These are phyloP conservation scores for Labeo calbasu DNA, from an alignment of 2,797 vertebrate genomes.

Conservation along the genomic window DNA sequence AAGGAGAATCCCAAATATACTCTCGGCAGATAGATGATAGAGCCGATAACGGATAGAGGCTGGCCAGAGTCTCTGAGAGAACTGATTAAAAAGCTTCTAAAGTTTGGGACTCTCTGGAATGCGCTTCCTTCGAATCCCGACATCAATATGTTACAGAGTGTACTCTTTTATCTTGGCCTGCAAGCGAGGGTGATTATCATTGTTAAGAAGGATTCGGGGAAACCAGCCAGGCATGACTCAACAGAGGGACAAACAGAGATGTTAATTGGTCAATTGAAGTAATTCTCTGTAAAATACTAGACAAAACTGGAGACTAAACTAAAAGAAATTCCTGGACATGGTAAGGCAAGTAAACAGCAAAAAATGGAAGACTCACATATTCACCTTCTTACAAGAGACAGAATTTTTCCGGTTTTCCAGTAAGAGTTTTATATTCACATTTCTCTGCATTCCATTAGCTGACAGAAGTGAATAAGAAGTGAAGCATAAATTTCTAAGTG, in stretches of 20 bases:
- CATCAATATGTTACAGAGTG: slow-evolving; percentile 65
- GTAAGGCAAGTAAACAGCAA: background rate
- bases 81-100: slow-evolving; percentile 73
- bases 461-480: background rate
- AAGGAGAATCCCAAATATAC: slow-evolving; percentile 61
- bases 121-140: slow-evolving; percentile 61
- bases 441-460: background rate
- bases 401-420: background rate
- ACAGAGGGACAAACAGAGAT: slow-evolving; percentile 14
- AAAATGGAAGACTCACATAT: background rate
- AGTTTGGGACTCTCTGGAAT: slow-evolving; percentile 59
- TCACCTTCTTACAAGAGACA: background rate
- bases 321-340: background rate
- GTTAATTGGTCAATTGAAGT: background rate
- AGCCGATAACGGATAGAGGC: slow-evolving; percentile 66
- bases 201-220: slow-evolving; percentile 7
- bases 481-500: too few species aligned
- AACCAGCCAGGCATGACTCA: slow-evolving; percentile 20
- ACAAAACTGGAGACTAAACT: background rate
- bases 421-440: background rate
- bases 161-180: slow-evolving; percentile 23
- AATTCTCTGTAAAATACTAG: background rate
- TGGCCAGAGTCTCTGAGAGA: slow-evolving; percentile 68
- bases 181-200: background rate
- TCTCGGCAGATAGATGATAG: slow-evolving; percentile 69